Evolutionary conservation across 1,140 invertebrate species (phyloP).

Genomic region (Scaptomyza montana): DNA sequence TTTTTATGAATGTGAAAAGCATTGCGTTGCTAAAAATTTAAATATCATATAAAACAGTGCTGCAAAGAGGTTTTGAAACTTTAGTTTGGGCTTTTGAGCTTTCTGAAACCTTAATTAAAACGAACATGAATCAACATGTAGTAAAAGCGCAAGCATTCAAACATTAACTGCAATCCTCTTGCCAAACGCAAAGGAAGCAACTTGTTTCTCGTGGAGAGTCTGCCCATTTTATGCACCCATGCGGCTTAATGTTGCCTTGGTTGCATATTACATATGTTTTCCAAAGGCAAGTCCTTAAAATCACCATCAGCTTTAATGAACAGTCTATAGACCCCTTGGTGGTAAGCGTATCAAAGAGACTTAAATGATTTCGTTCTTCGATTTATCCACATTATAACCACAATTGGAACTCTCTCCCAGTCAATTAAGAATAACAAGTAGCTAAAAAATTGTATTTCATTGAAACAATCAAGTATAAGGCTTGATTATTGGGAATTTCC

Average conservation of each 20-base stretch:
- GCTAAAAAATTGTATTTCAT: not conserved
- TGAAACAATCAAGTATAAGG: not conserved
- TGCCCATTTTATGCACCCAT: not conserved
- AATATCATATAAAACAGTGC: no score
- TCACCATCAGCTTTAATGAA: not conserved
- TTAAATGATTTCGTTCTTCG: not conserved
- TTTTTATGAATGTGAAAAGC: no score
- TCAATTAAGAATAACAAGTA: no score
- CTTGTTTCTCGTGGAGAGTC: not conserved
- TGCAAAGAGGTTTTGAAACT: no score
- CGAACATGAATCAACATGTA: not conserved
- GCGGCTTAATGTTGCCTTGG: conserved; percentile 11
- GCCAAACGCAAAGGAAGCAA: not conserved
- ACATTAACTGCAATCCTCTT: no score
- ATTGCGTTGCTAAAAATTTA: no score
- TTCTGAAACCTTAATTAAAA: no score
- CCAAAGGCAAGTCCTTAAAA: conserved; percentile 4
- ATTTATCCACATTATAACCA: not conserved
- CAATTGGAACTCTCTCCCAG: no score
- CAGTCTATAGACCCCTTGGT: not conserved
- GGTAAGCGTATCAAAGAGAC: not conserved
- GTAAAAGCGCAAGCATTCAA: not conserved
- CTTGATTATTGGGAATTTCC: no score
- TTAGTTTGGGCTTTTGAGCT: no score
- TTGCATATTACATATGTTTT: conserved; percentile 7